Conservation (phyloP, 2,113 vertebrate species). For the Aramus guarauna region DNA sequence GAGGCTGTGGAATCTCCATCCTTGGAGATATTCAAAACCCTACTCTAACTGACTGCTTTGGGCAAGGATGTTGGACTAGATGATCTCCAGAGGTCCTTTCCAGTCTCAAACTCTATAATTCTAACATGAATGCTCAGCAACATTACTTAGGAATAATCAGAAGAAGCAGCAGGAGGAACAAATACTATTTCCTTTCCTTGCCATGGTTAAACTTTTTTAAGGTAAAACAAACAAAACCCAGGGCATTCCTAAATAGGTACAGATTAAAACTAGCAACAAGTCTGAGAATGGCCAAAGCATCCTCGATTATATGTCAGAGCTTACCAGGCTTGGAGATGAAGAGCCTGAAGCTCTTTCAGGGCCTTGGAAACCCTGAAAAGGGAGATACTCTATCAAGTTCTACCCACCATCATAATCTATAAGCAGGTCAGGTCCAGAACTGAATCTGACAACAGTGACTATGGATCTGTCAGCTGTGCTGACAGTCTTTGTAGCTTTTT, state of each 20-base stretch:
- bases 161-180: background rate
- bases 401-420: background rate
- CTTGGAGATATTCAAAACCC: background rate
- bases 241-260: background rate
- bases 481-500: background rate
- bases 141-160: background rate
- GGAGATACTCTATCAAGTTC: background rate
- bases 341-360: background rate
- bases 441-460: background rate
- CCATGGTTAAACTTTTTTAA: background rate
- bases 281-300: background rate
- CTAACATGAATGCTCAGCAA: background rate
- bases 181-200: background rate
- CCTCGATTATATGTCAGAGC: background rate
- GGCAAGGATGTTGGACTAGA: background rate
- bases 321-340: background rate
- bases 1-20: background rate
- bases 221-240: background rate
- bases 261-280: background rate
- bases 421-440: background rate
- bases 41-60: background rate
- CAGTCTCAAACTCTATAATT: background rate
- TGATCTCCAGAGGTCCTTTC: background rate
- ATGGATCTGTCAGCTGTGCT: background rate
- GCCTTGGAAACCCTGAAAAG: background rate